Percentiles rank a stretch among this genome's conserved stretches.
Conservation (phyloP, 2,888 invertebrate species). For the Amblyteles armatorius region DNA sequence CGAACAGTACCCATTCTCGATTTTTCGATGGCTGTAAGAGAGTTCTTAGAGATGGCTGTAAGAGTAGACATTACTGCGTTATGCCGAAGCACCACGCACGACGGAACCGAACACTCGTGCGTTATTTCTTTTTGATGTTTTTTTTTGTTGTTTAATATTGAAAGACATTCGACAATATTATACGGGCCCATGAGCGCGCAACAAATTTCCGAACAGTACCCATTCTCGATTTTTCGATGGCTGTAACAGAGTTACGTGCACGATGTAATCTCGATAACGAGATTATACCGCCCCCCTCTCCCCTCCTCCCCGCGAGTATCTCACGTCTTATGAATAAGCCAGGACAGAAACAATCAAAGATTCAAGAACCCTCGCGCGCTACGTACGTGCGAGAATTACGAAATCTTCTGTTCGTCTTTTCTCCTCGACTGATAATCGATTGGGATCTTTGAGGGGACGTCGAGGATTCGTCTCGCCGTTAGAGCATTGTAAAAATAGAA, state of each 20-base stretch:
- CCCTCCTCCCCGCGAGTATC: background rate
- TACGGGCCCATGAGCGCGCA: background rate
- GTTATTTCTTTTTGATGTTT: background rate
- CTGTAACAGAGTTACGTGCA: background rate
- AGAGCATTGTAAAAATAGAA: background rate
- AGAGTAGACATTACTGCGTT: constrained; percentile 14
- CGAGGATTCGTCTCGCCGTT: background rate
- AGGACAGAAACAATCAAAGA: constrained; percentile 52
- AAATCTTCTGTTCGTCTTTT: background rate
- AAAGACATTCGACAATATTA: background rate
- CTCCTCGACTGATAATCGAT: background rate
- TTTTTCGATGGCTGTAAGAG: background rate
- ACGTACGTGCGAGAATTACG: constrained; percentile 33
- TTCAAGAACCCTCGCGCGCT: constrained; percentile 32
- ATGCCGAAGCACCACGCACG: constrained; percentile 24
- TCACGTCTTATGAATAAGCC: constrained; percentile 44
- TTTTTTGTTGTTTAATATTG: background rate
- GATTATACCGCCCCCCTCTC: background rate
- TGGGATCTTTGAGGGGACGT: background rate
- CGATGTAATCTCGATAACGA: background rate
- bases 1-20: constrained; percentile 25
- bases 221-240: constrained; percentile 19
- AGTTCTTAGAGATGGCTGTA: too few species aligned
- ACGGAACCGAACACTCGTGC: constrained; percentile 11
- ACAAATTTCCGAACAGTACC: constrained; percentile 32